These are phyloP conservation scores for Ficedula albicollis DNA, from an alignment of 2,797 vertebrate species.

Conservation along the genomic window DNA sequence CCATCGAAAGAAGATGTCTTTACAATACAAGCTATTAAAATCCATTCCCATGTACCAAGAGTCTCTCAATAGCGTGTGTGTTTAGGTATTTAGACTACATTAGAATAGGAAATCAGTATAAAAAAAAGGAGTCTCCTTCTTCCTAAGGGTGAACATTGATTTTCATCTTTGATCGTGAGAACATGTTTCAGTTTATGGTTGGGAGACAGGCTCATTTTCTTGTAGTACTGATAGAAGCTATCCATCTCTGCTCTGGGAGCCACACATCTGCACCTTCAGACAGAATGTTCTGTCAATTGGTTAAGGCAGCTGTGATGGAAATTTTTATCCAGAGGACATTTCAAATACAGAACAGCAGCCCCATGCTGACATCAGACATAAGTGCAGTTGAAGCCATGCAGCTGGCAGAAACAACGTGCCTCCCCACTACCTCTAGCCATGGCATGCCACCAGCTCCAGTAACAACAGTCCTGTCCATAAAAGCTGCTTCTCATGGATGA, in stretches of 20 bases:
- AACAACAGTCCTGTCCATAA: neutral
- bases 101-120: neutral
- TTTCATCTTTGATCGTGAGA: neutral
- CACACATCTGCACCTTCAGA: slow-evolving; percentile 22
- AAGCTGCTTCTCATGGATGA: neutral
- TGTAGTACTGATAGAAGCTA: neutral
- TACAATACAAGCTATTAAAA: neutral
- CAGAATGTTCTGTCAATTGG: slow-evolving; percentile 35
- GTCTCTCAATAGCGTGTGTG: neutral
- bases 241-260: slow-evolving; percentile 37
- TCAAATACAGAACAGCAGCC: slow-evolving; percentile 23
- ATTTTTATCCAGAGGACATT: slow-evolving; percentile 55
- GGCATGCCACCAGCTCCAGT: neutral
- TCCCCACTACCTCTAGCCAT: neutral
- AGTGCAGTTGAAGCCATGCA: neutral
- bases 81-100: neutral
- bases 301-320: slow-evolving; percentile 48
- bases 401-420: neutral
- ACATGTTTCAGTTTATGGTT: neutral
- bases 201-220: slow-evolving; percentile 21
- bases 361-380: slow-evolving; percentile 14
- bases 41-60: neutral
- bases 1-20: neutral
- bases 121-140: neutral
- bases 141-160: neutral